These are phyloP conservation scores for Proterorhinus semilunaris DNA, from an alignment of 2,113 vertebrate species.

Conservation along the genomic window DNA sequence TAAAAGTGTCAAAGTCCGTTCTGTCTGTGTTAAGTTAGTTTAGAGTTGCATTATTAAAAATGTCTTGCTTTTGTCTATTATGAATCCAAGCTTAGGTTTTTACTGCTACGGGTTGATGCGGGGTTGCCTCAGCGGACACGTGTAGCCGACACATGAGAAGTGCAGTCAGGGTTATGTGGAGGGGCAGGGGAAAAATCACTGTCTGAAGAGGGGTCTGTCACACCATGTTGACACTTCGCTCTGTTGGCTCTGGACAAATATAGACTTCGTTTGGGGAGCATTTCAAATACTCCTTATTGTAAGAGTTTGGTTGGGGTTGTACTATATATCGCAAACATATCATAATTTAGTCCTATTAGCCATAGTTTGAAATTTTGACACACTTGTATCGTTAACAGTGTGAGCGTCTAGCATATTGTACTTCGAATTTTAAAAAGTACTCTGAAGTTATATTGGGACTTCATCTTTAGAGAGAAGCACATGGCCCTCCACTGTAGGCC, in stretches of 20 bases:
- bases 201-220: conserved; percentile 38
- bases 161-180: conserved; percentile 19
- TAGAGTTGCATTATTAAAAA: conserved; percentile 4
- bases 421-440: too few relatives aligned
- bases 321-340: too few relatives aligned
- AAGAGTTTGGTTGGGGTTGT: background rate
- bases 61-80: conserved; percentile 16
- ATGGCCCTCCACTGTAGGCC: conserved; percentile 18
- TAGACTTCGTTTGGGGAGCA: conserved; percentile 3
- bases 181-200: conserved; percentile 11
- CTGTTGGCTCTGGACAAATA: background rate
- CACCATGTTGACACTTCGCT: conserved; percentile 16
- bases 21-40: conserved; percentile 11
- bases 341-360: too few relatives aligned
- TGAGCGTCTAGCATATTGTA: too few relatives aligned
- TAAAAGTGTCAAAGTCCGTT: background rate
- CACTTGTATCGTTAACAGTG: too few relatives aligned
- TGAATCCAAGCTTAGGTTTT: conserved; percentile 8
- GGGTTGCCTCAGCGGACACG: conserved; percentile 29
- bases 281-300: background rate
- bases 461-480: conserved; percentile 27
- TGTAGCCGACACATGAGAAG: conserved; percentile 60
- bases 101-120: conserved; percentile 7
- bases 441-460: conserved; percentile 24
- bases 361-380: too few relatives aligned